These are phyloP conservation scores for Pogonomyrmex barbatus DNA, from an alignment of 1,140 invertebrate species.

Conservation along the genomic window DNA sequence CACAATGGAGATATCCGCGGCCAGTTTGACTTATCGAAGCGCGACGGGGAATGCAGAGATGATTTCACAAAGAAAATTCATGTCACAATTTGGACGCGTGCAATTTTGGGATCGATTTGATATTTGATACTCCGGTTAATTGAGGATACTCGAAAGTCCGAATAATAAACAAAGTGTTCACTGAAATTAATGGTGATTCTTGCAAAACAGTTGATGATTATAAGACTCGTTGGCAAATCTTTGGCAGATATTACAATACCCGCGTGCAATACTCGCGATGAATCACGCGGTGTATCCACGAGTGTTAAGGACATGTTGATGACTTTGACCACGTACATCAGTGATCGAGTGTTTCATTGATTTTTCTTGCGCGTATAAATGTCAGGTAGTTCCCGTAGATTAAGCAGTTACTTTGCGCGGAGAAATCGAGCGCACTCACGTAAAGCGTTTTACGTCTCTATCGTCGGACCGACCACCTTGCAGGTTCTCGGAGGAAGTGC, in stretches of 20 bases:
- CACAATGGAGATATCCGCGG: background rate
- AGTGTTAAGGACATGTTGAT: constrained; percentile 20
- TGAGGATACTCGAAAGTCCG: background rate
- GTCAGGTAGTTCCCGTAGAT: constrained; percentile 24
- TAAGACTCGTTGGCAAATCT: background rate
- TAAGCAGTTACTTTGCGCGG: constrained; percentile 36
- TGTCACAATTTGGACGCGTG: background rate
- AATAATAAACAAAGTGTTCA: background rate
- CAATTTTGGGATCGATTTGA: background rate
- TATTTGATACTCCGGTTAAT: background rate
- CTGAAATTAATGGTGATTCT: background rate
- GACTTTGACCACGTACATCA: background rate
- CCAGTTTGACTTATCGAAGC: constrained; percentile 8
- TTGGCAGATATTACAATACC: background rate
- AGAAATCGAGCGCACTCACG: constrained; percentile 60
- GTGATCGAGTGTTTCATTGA: constrained; percentile 15
- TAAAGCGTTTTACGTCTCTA: constrained; percentile 21
- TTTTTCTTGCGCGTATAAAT: constrained; percentile 12
- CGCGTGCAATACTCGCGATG: background rate
- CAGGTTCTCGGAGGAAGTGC: constrained; percentile 49
- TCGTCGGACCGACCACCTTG: background rate
- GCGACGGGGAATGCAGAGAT: background rate
- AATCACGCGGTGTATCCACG: background rate
- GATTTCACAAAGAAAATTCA: background rate
- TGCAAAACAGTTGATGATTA: background rate